Base-by-base conservation (phyloP, 64 coral and sea anemone species). In the Stylophora pistillata region DNA sequence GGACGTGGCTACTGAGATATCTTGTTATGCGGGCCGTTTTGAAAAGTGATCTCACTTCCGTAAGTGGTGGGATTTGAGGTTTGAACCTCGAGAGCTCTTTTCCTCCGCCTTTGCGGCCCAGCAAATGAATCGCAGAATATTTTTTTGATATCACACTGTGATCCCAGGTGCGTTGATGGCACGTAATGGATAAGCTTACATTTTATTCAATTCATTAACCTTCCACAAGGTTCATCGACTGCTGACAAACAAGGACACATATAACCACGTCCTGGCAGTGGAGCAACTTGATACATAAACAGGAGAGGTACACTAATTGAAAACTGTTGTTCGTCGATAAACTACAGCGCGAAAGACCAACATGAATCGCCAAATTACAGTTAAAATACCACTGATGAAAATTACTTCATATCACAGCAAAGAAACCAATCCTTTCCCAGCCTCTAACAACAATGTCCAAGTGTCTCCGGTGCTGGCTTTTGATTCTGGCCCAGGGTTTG, bases 401-500 rank as follows among this genome's bases (percentile, higher is more conserved):
- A 57, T 58, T 61, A 61, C 55, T 1, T 57, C 78, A 13, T 32
- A 61, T 28, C 15, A 61, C 58, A 60, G 55, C 56, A 61, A 18
- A 13, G 78, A 81, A 61, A 28, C 78, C 10, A 81, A 18, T 30
- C 15, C n/a, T 76, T 52, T 53, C 1, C 18, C 3, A 53, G 32
- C 34, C 3, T 21, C 7, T 53, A 76, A 41, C 32, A 53, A 47
- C 73, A 53, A 47, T 32, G 56, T 81, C 4, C 78, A 81, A 37
- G 56, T 25, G 6, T 91, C 89, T 10, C 89, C 89, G 18, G 71
- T 69, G 21, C 13, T 91, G 23, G 55, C 71, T 25, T 91, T 91
- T 31, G 75, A 61, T 59, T 91, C 89, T 31, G 89, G 89, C 18
- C 89, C 89, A 9, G 70, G 71, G 14, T 91, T 54, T 53, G 89